Conservation (phyloP, 2,113 vertebrate genomes). For the Leptosomus discolor region DNA sequence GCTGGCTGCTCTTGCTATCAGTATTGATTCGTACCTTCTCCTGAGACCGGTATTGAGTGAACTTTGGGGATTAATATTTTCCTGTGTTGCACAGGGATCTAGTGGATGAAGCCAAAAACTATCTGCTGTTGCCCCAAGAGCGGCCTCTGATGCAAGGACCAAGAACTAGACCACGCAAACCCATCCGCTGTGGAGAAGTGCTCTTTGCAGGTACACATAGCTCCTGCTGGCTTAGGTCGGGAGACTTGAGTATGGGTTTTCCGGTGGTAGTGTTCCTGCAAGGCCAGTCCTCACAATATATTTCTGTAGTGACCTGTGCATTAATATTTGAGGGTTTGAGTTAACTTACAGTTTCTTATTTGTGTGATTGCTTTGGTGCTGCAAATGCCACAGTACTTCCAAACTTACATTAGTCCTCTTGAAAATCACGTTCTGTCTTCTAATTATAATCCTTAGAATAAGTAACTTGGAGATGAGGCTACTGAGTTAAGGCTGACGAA, state of each 20-base stretch:
- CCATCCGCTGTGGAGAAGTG: slow-evolving; percentile 96
- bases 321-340: not conserved
- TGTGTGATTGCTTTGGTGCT: not conserved
- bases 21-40: not conserved
- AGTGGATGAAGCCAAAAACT: slow-evolving; percentile 98
- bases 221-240: not conserved
- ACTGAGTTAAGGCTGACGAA: not conserved
- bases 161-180: slow-evolving; percentile 91
- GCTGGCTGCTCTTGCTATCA: not conserved
- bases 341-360: not conserved
- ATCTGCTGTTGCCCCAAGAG: slow-evolving; percentile 95
- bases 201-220: slow-evolving; percentile 89
- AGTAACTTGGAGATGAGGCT: not conserved
- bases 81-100: slow-evolving; percentile 81
- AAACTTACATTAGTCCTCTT: not conserved
- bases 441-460: not conserved
- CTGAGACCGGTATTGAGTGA: not conserved
- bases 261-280: not conserved
- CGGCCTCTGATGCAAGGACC: slow-evolving; percentile 97
- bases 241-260: not conserved
- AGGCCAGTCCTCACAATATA: not conserved
- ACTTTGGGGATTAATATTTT: not conserved
- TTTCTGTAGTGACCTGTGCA: not conserved
- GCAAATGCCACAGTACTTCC: not conserved
- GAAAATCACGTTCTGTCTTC: not conserved